phyloP scores from a whole-genome alignment of 92 coral and sea anemone genomes.

The Chrysogorgia sp. region DNA sequence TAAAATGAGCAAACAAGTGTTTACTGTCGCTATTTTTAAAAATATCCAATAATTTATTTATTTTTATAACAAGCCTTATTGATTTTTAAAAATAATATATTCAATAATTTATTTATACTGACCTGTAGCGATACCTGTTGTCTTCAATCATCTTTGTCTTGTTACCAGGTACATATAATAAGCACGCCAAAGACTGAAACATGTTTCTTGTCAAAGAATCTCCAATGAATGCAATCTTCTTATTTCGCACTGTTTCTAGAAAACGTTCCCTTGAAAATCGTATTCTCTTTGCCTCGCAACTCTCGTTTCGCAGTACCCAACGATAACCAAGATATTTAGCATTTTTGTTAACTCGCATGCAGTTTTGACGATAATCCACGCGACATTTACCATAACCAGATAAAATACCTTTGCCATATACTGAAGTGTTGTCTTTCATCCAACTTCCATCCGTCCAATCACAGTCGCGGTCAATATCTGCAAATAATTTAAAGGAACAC shows the following conservation, averaged over 20 bases:
- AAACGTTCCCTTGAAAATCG: conserved; percentile 10
- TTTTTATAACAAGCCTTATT: no score
- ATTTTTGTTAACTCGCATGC: conserved; percentile 2
- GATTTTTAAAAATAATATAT: no score
- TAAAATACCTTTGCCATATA: conserved; percentile 20
- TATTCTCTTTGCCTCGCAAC: conserved; percentile 25
- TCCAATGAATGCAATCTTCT: conserved; percentile 30
- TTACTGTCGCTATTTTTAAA: no score
- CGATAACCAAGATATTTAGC: conserved; percentile 24
- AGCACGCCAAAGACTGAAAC: conserved; percentile 42
- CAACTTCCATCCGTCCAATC: conserved; percentile 32
- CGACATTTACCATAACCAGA: conserved; percentile 28
- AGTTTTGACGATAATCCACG: conserved; percentile 37
- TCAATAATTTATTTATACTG: no score
- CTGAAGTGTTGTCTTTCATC: conserved; percentile 20
- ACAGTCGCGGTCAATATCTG: background rate
- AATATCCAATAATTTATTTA: no score
- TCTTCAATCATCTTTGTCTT: conserved; percentile 2
- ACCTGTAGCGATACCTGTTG: conserved; percentile 22
- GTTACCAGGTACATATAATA: conserved; percentile 12
- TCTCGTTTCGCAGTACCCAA: conserved; percentile 27
- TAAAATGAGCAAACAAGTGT: no score
- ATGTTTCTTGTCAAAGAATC: conserved; percentile 45
- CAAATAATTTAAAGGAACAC: no score
- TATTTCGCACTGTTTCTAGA: conserved; percentile 11